Base-by-base conservation (phyloP, 2,888 invertebrate genomes). In the Caenorhabditis becei region DNA sequence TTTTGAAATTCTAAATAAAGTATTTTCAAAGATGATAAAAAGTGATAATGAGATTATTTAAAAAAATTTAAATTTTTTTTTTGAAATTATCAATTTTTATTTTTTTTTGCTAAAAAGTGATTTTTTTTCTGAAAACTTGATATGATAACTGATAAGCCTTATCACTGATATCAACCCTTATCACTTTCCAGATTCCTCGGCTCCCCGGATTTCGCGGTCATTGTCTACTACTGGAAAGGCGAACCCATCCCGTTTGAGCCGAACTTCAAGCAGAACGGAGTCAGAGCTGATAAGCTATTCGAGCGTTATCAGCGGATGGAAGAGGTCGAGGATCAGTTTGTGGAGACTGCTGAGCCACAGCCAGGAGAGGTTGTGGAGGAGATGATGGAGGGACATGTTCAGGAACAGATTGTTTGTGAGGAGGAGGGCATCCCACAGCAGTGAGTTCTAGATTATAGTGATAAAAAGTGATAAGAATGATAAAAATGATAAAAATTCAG, bases 201-300 rank as follows among this genome's bases (percentile, higher is more conserved):
- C n/a, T 77, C 67, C 8, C 80, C 81, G 2, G 47, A 74, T 20
- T 51, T 82, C 28, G 85, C 85, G 1, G 82, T 87, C 0, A 82
- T 87, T 44, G 79, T 82, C 0, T 87, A 87, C 58, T 84, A 69
- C 54, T 87, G 87, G 87, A 87, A 87, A 69, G 83, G 83, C 10
- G 86, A 85, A 2, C 86, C 87, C 14, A 77, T 81, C 14, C 49
- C 32, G 16, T 81, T 81, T 26, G 63, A 56, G 4, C 81, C 81
- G 20, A 32, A 23, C 5, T 62, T 56, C 24, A 77, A 77, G 28
- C 81, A 81, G 37, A 77, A 77, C 44, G n/a, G 10, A 1, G 62
- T 67, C 4, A 37, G 61, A 11, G 67, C 35, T 7, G 66, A 79
- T 4, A 71, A 72, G 28, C 59, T 61, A 1, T 75, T 20, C 16